phyloP scores from a whole-genome alignment of 2,888 invertebrate genomes.

The Lathronympha strigana region DNA sequence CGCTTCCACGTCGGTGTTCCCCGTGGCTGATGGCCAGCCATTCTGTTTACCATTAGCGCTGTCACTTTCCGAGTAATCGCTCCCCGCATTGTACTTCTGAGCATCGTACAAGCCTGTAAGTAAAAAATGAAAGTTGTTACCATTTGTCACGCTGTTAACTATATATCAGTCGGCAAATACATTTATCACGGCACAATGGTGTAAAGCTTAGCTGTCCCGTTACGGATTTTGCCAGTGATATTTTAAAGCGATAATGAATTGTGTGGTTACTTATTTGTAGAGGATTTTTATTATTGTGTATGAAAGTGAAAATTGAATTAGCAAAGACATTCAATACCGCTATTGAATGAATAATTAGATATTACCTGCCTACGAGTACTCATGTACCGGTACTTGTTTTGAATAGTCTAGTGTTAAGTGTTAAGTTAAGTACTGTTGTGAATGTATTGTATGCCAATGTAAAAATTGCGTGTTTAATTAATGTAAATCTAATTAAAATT shows the following conservation, averaged over 20 bases:
- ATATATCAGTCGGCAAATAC: constrained; percentile 61
- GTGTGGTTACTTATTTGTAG: constrained; percentile 32
- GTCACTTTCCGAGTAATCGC: constrained; percentile 66
- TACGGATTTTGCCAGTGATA: constrained; percentile 40
- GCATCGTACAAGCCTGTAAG: constrained; percentile 79
- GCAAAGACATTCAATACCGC: not conserved
- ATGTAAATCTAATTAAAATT: too few relatives aligned
- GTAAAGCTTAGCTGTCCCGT: constrained; percentile 40
- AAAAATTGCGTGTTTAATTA: too few relatives aligned
- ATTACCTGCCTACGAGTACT: not conserved
- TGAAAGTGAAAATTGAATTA: constrained; percentile 32
- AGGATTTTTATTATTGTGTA: constrained; percentile 36
- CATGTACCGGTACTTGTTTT: not conserved
- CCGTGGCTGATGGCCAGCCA: constrained; percentile 59
- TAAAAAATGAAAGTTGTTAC: constrained; percentile 78
- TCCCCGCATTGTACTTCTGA: constrained; percentile 72
- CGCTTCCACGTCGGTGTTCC: constrained; percentile 54
- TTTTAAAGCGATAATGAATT: constrained; percentile 40
- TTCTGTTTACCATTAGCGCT: constrained; percentile 59
- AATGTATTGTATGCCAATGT: too few relatives aligned
- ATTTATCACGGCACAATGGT: constrained; percentile 58
- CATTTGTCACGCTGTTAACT: constrained; percentile 69
- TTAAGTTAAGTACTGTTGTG: too few relatives aligned
- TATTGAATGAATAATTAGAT: constrained; percentile 4
- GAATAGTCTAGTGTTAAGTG: too few relatives aligned